Base-by-base conservation (phyloP, 2,797 vertebrate genomes). In the Centroberyx gerrardi region DNA sequence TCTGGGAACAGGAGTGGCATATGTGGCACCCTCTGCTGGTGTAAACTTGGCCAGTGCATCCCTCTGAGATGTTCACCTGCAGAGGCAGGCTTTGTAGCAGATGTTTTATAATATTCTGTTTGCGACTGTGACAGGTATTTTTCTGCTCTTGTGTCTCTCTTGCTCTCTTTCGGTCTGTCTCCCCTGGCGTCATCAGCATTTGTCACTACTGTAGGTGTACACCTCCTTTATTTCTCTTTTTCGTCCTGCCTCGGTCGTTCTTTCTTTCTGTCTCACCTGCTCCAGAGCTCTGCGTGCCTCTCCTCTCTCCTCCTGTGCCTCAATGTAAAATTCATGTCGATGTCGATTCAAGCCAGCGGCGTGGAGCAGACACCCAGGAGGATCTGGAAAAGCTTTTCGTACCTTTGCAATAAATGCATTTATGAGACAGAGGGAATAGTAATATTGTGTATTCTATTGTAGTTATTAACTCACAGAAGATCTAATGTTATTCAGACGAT, bases 321-420 rank as follows among this genome's bases (percentile, higher is more conserved):
- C 59, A 5, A 76, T 90, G 72, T 63, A 86, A 87, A 80, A 87
- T 92, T 91, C 86, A 90, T 84, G 79, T 87, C 55, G 49, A 33
- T 0, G 48, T 10, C 62, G 81, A 81, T 74, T 64, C 1, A 42
- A 83, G 76, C 79, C 51, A 63, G 78, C 77, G 55, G 51, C n/a
- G 3, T 58, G 33, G 48, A 64, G 63, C 65, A 80, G 69, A 72
- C 31, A 80, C 60, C 71, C 54, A 60, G 55, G 70, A 84, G 80
- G 72, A 81, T 62, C 17, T 75, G 72, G 27, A 81, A 76, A 87
- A 66, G 59, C 81, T 72, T 74, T 62, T 72, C 56, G 78, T 84
- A 78, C 74, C 53, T 83, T 84, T 78, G 68, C 78, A 42, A 62
- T 69, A 62, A 74, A 85, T 27, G 53, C 53, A 81, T 71, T 54